Evolutionary conservation across 2,888 invertebrate genomes (phyloP).

Genomic region (Tiliacea aurago): DNA sequence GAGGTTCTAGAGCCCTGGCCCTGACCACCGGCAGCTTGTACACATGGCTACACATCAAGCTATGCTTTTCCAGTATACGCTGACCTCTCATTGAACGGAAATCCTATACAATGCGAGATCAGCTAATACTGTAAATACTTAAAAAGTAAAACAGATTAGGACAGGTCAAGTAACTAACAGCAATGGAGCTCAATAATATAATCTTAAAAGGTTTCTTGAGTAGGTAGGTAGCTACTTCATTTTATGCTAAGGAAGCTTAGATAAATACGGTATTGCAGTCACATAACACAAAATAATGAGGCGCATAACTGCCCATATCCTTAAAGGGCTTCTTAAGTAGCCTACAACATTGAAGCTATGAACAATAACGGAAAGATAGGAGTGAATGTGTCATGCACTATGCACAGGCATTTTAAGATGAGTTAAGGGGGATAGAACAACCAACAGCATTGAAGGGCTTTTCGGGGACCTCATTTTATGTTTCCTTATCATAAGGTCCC

Average conservation of each 20-base stretch:
- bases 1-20: neutral
- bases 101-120: too few relatives aligned
- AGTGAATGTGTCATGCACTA: neutral
- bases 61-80: too few relatives aligned
- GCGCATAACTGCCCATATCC: neutral
- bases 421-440: neutral
- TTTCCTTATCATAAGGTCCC: neutral
- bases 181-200: neutral
- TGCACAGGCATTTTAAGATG: neutral
- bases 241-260: neutral
- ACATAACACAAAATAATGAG: neutral
- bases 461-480: neutral
- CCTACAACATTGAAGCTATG: neutral
- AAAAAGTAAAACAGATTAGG: neutral
- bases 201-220: neutral
- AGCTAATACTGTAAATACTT: too few relatives aligned
- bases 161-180: neutral
- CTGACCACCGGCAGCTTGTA: neutral
- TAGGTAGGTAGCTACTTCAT: neutral
- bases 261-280: neutral
- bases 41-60: too few relatives aligned
- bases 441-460: neutral
- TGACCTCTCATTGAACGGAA: too few relatives aligned
- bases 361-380: neutral
- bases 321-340: neutral